Conservation (phyloP, 2,113 vertebrate species). For the Cochlearius cochlearius region DNA sequence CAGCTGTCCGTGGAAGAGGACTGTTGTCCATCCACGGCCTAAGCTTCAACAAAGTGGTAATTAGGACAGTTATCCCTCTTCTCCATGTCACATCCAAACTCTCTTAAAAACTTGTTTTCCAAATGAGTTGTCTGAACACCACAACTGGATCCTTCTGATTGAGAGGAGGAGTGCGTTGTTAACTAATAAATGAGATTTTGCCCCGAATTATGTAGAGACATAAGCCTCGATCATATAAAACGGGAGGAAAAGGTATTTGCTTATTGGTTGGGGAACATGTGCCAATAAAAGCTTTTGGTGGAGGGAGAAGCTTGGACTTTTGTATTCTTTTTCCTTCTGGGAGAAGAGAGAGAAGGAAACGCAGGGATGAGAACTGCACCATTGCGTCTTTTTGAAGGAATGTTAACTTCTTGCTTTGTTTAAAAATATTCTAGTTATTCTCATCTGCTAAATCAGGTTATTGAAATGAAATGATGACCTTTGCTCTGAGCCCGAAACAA, state of each 20-base stretch:
- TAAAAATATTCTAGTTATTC: constrained; percentile 33
- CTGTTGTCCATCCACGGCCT: not conserved
- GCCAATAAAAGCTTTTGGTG: not conserved
- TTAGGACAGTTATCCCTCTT: not conserved
- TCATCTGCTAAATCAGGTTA: not conserved
- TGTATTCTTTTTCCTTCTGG: not conserved
- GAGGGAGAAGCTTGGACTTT: not conserved
- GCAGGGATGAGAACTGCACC: not conserved
- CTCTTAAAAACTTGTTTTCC: not conserved
- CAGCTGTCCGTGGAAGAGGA: not conserved
- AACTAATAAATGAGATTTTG: not conserved
- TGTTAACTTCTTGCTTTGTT: not conserved
- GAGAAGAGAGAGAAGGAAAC: not conserved
- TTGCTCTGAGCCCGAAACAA: not conserved
- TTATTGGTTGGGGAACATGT: not conserved
- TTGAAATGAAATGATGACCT: not conserved
- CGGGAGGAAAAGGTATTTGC: not conserved
- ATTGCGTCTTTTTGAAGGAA: not conserved
- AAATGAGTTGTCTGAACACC: not conserved
- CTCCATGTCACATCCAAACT: not conserved
- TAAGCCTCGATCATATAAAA: not conserved
- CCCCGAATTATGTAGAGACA: not conserved
- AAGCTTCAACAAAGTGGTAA: rapidly evolving
- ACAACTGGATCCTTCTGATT: not conserved
- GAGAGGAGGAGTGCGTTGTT: not conserved